These are phyloP conservation scores for Paramuricea clavata DNA, from an alignment of 92 coral and sea anemone species.

Conservation along the genomic window DNA sequence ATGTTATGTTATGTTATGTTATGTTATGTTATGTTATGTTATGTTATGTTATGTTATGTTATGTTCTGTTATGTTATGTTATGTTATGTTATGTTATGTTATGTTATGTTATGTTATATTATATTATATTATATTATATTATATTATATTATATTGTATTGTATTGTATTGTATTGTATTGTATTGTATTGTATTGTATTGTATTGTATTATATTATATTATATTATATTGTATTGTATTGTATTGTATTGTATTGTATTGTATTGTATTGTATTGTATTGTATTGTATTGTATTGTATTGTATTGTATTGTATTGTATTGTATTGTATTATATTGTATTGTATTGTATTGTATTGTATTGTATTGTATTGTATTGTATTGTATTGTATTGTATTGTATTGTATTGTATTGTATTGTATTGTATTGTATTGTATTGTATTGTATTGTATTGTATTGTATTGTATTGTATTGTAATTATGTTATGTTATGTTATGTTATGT, in stretches of 20 bases:
- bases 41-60: no score
- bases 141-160: no score
- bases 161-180: no score
- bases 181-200: constrained; percentile 17
- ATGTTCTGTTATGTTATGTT: no score
- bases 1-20: no score
- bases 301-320: constrained; percentile 12
- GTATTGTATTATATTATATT: constrained; percentile 18
- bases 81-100: no score
- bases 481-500: not conserved
- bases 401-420: not conserved
- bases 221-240: constrained; percentile 16
- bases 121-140: no score
- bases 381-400: not conserved
- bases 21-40: no score
- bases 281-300: constrained; percentile 36
- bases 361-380: not conserved
- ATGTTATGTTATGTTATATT: no score
- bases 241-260: constrained; percentile 27
- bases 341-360: not conserved
- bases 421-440: not conserved
- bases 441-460: not conserved
- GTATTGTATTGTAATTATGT: not conserved
- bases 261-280: constrained; percentile 31
- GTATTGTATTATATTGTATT: constrained; percentile 19